Conservation (phyloP, 2,797 vertebrate species). For the Acanthopagrus latus region DNA sequence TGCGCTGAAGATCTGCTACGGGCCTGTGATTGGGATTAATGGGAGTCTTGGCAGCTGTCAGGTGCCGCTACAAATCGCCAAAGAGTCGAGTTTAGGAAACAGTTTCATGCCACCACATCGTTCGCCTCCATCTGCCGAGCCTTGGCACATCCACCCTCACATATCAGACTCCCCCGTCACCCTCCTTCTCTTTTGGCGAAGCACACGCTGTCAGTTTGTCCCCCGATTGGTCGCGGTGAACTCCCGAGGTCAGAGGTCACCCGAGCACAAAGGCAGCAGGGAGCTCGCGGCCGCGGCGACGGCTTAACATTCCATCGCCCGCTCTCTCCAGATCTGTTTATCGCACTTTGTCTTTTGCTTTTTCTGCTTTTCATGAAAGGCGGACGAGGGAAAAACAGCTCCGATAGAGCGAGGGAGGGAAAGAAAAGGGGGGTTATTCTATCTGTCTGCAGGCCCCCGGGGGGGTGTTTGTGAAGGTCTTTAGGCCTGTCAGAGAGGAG, state of each 20-base stretch:
- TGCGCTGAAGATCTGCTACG: neutral
- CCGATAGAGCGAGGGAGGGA: conserved; percentile 2
- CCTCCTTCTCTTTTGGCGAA: conserved; percentile 5
- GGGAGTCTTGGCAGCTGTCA: conserved; percentile 7
- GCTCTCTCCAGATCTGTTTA: conserved; percentile 62
- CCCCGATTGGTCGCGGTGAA: conserved; percentile 69
- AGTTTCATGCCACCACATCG: neutral
- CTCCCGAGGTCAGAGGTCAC: conserved; percentile 67
- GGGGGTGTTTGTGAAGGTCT: conserved; percentile 57
- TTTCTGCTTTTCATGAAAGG: conserved; percentile 35
- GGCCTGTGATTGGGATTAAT: neutral
- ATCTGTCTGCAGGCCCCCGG: conserved; percentile 32
- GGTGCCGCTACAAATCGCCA: neutral
- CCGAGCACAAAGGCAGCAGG: conserved; percentile 59
- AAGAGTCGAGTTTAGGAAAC: neutral
- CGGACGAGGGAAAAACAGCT: conserved; percentile 34
- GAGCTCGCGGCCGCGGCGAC: conserved; percentile 40
- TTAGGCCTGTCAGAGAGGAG: conserved; percentile 53
- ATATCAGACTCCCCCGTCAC: neutral
- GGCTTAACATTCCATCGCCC: conserved; percentile 73
- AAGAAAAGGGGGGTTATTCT: conserved; percentile 1
- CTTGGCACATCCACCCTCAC: conserved; percentile 30
- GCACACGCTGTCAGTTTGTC: conserved; percentile 71
- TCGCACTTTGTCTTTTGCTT: conserved; percentile 56
- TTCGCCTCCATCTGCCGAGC: conserved; percentile 4